phyloP scores from a whole-genome alignment of 2,888 invertebrate genomes.

The Archips xylosteana region DNA sequence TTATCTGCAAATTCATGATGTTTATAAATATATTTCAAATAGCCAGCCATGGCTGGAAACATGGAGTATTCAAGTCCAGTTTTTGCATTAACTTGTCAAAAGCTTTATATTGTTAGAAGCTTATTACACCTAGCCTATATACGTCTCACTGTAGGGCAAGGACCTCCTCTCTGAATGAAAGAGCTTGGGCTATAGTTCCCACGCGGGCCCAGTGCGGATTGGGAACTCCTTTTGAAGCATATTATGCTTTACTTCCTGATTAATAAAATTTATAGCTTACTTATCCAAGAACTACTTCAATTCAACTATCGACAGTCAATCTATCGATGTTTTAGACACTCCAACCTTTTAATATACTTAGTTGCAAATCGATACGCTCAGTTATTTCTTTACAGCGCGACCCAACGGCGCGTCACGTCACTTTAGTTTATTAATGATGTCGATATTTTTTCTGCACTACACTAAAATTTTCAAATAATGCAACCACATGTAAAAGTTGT shows the following conservation, averaged over 20 bases:
- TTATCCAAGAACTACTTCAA: background rate
- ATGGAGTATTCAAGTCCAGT: background rate
- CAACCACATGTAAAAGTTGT: conserved; percentile 26
- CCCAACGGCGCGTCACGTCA: conserved; percentile 36
- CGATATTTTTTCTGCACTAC: conserved; percentile 25
- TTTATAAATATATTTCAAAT: too few relatives aligned
- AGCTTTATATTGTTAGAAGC: too few relatives aligned
- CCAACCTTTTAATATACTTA: conserved; percentile 61
- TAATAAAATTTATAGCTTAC: too few relatives aligned
- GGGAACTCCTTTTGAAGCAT: too few relatives aligned
- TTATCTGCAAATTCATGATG: too few relatives aligned
- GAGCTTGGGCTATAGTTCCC: too few relatives aligned
- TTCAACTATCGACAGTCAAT: conserved; percentile 16
- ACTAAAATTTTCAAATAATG: conserved; percentile 16
- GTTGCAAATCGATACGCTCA: conserved; percentile 60
- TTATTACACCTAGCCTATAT: too few relatives aligned
- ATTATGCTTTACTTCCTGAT: too few relatives aligned
- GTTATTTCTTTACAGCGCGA: conserved; percentile 46
- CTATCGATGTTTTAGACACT: conserved; percentile 27
- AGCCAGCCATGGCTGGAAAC: background rate
- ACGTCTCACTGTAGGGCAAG: too few relatives aligned
- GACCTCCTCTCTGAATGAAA: too few relatives aligned
- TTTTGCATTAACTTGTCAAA: background rate
- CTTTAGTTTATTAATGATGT: conserved; percentile 41
- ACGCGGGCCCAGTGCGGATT: too few relatives aligned